phyloP scores from a whole-genome alignment of 2,888 invertebrate genomes.

The Nymphalis polychloros region DNA sequence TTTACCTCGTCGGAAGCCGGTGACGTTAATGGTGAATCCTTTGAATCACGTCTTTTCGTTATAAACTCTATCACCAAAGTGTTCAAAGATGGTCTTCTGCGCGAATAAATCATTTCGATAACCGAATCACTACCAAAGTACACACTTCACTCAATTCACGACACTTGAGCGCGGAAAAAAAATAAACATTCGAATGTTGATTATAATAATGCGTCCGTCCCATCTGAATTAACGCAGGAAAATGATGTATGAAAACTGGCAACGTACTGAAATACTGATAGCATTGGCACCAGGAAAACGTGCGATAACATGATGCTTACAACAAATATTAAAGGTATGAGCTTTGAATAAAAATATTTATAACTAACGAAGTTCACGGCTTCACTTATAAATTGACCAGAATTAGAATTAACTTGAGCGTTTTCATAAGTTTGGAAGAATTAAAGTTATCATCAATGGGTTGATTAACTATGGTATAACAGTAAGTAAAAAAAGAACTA shows the following conservation, averaged over 20 bases:
- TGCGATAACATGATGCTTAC: slow-evolving; percentile 59
- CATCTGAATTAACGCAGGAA: slow-evolving; percentile 68
- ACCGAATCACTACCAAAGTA: slow-evolving; percentile 25
- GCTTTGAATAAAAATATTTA: slow-evolving; percentile 4
- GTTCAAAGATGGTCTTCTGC: slow-evolving; percentile 57
- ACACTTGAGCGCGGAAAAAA: slow-evolving; percentile 30
- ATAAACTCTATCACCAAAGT: slow-evolving; percentile 56
- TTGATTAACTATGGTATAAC: too few species aligned
- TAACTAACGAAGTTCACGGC: neutral
- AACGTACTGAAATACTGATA: slow-evolving; percentile 51
- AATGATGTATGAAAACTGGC: slow-evolving; percentile 61
- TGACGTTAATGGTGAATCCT: slow-evolving; percentile 45
- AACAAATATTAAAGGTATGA: slow-evolving; percentile 13
- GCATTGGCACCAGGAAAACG: slow-evolving; percentile 59
- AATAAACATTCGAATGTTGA: slow-evolving; percentile 42
- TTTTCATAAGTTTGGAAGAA: neutral
- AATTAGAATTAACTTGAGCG: neutral
- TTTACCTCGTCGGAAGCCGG: slow-evolving; percentile 32
- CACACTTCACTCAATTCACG: slow-evolving; percentile 6
- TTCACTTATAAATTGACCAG: neutral
- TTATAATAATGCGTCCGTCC: slow-evolving; percentile 61
- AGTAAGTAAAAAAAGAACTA: neutral
- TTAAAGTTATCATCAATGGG: neutral
- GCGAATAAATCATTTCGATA: slow-evolving; percentile 44
- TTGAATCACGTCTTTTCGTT: slow-evolving; percentile 51